A percentile compares a stretch with the other conserved stretches of the same genome.
Conservation (phyloP, 2,888 invertebrate genomes). For the Cheilosia vulpina region DNA sequence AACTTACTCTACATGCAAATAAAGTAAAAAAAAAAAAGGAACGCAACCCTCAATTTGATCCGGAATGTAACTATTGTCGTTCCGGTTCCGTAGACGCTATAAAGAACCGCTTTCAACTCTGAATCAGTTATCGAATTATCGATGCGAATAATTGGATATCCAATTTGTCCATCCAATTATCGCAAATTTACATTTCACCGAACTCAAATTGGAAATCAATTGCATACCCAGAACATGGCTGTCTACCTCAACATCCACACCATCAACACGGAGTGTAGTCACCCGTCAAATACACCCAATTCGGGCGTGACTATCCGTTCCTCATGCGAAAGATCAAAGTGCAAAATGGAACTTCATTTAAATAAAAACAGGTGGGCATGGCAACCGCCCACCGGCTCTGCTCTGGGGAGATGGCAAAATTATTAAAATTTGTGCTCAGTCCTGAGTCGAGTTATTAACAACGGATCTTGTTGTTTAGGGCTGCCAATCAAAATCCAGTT, state of each 20-base stretch:
- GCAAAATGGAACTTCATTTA: slow-evolving; percentile 63
- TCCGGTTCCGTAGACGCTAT: slow-evolving; percentile 14
- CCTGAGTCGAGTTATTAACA: slow-evolving; percentile 49
- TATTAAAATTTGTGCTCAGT: slow-evolving; percentile 5
- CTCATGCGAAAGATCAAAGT: slow-evolving; percentile 67
- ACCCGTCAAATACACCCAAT: slow-evolving; percentile 40
- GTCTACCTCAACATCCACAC: slow-evolving; percentile 3
- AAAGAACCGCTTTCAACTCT: slow-evolving; percentile 58
- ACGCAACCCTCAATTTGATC: slow-evolving; percentile 15
- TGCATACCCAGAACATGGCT: slow-evolving; percentile 59
- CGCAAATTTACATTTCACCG: slow-evolving; percentile 75
- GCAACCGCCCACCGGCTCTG: slow-evolving; percentile 27
- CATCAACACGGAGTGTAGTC: slow-evolving; percentile 28
- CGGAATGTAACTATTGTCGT: slow-evolving; percentile 39
- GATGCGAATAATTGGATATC: slow-evolving; percentile 75
- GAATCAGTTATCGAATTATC: slow-evolving; percentile 75
- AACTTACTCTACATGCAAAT: neutral
- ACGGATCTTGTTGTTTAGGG: slow-evolving; percentile 26
- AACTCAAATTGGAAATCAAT: slow-evolving; percentile 75
- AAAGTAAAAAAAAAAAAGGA: slow-evolving; percentile 7
- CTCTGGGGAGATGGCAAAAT: neutral
- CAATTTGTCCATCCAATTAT: slow-evolving; percentile 76
- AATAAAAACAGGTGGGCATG: slow-evolving; percentile 47
- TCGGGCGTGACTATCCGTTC: slow-evolving; percentile 52
- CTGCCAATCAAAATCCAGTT: slow-evolving; percentile 57